A percentile compares a stretch with the other conserved stretches of the same genome.
Conservation (phyloP, 92 coral and sea anemone species). For the Parazoanthus swiftii region DNA sequence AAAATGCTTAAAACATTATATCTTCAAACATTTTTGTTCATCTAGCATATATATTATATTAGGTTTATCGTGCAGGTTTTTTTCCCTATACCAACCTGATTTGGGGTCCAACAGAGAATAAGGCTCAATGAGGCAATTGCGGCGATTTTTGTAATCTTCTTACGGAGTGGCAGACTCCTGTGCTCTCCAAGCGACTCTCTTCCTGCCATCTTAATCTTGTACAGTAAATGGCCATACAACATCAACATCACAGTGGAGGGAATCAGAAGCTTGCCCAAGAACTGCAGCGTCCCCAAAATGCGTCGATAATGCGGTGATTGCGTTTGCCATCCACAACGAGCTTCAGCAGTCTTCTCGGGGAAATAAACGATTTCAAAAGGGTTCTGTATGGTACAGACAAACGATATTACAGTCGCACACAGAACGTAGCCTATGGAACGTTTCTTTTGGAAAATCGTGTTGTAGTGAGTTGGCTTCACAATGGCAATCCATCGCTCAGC, state of each 20-base stretch:
- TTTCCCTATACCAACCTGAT: constrained; percentile 36
- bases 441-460: constrained; percentile 35
- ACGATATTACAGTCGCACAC: constrained; percentile 25
- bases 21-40: not conserved
- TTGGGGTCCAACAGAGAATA: constrained; percentile 65
- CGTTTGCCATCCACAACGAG: constrained; percentile 43
- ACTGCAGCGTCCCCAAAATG: constrained; percentile 50
- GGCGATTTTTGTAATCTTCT: constrained; percentile 60
- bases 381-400: constrained; percentile 31
- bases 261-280: constrained; percentile 44
- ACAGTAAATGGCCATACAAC: constrained; percentile 54
- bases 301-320: constrained; percentile 13
- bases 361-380: constrained; percentile 42
- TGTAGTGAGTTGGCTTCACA: constrained; percentile 49
- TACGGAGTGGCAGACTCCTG: constrained; percentile 48
- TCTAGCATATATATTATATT: no score
- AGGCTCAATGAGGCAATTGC: constrained; percentile 52
- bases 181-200: constrained; percentile 23
- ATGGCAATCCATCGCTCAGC: constrained; percentile 62
- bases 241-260: constrained; percentile 58
- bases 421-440: constrained; percentile 36
- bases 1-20: no score
- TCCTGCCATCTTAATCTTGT: constrained; percentile 27
- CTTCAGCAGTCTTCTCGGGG: not conserved
- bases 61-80: not conserved